phyloP scores from a whole-genome alignment of 2,888 invertebrate species.

The Brachylomia viminalis region DNA sequence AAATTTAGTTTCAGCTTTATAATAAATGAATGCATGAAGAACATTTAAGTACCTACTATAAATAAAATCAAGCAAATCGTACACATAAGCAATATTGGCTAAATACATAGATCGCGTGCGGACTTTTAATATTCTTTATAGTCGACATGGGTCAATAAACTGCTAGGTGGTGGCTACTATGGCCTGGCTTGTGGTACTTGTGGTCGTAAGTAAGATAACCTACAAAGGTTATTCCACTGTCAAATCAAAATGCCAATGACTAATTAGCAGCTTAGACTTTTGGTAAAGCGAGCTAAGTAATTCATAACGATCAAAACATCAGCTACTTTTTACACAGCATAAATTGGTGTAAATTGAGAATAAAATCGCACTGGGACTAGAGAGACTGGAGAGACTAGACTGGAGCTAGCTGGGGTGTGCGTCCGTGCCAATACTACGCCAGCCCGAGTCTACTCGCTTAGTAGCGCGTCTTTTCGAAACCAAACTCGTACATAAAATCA shows the following conservation, averaged over 20 bases:
- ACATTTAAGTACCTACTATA: slow-evolving; percentile 13
- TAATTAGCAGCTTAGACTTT: slow-evolving; percentile 2
- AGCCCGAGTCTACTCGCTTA: neutral
- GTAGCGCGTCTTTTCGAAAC: neutral
- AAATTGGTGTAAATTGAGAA: neutral
- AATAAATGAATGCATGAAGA: slow-evolving; percentile 7
- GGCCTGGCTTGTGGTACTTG: slow-evolving; percentile 9
- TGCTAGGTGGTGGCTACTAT: slow-evolving; percentile 47
- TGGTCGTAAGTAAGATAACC: slow-evolving; percentile 38
- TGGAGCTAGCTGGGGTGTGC: neutral
- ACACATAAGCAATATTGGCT: slow-evolving; percentile 48
- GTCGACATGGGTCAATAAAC: slow-evolving; percentile 69
- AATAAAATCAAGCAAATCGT: slow-evolving; percentile 36
- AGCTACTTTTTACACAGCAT: slow-evolving; percentile 10
- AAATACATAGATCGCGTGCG: slow-evolving; percentile 63
- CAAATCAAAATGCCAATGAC: slow-evolving; percentile 39
- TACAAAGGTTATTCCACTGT: slow-evolving; percentile 50
- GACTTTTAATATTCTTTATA: slow-evolving; percentile 62
- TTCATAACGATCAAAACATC: neutral
- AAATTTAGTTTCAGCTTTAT: neutral
- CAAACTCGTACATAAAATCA: neutral
- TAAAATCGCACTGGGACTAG: slow-evolving; percentile 1
- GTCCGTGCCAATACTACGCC: neutral
- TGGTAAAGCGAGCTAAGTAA: neutral
- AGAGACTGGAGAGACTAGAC: no score